Evolutionary conservation across 1,140 invertebrate species (phyloP).

Genomic region (Drosophila ogumai): DNA sequence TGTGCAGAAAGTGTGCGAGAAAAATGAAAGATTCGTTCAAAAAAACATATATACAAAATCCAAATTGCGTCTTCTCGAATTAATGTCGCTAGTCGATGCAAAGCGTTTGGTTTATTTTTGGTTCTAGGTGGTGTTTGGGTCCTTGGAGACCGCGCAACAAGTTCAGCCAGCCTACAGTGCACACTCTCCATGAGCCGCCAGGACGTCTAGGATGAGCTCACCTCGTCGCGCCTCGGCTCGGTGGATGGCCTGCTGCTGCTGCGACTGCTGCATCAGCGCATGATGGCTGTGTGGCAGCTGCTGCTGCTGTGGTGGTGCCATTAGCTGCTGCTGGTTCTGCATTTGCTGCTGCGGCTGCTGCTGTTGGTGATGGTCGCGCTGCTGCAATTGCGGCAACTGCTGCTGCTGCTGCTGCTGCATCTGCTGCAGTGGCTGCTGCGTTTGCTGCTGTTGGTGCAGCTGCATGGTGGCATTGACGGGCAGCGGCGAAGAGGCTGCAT

Average conservation of each 20-base stretch:
- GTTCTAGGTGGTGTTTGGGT: neutral
- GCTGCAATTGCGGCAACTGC: constrained; percentile 51
- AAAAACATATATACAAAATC: constrained; percentile 19
- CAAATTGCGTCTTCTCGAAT: constrained; percentile 43
- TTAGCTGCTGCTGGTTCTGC: constrained; percentile 30
- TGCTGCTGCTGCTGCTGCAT: constrained; percentile 29
- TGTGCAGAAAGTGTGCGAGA: constrained; percentile 5
- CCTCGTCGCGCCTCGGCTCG: constrained; percentile 72
- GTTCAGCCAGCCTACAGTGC: constrained; percentile 39
- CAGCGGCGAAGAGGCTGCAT: constrained; percentile 28
- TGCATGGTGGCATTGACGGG: constrained; percentile 35
- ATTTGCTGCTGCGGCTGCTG: constrained; percentile 35
- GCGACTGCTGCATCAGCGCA: constrained; percentile 72
- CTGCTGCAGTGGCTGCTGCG: constrained; percentile 16
- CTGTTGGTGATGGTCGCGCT: constrained; percentile 60
- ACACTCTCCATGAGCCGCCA: constrained; percentile 16
- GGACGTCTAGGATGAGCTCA: constrained; percentile 48
- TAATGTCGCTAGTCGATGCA: constrained; percentile 34
- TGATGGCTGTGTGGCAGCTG: constrained; percentile 71
- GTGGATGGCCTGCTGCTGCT: constrained; percentile 76
- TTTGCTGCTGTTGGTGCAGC: constrained; percentile 34
- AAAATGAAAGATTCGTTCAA: constrained; percentile 3
- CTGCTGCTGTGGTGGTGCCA: constrained; percentile 30
- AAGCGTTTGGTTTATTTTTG: constrained; percentile 8
- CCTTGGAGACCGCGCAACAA: constrained; percentile 38